Evolutionary conservation across 2,113 vertebrate species (phyloP).

Genomic region (Chitala chitala): DNA sequence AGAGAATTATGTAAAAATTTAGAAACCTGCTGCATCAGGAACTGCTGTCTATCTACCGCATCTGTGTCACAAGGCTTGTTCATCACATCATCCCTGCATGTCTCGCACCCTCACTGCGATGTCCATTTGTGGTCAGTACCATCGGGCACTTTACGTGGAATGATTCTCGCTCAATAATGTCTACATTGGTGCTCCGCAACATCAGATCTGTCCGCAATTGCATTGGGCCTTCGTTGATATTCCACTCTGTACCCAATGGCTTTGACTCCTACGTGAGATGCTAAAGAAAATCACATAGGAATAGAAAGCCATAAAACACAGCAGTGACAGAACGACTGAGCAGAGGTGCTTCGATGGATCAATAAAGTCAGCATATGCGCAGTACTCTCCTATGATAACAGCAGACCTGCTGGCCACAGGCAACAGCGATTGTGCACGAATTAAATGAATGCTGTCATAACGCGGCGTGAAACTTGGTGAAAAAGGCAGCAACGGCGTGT

Average conservation of each 20-base stretch:
- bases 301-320: slow-evolving; percentile 99
- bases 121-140: neutral
- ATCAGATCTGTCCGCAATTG: neutral
- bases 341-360: neutral
- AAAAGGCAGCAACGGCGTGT: too few relatives aligned
- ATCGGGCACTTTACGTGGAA: too few relatives aligned
- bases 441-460: too few relatives aligned
- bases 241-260: slow-evolving; percentile 95
- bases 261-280: slow-evolving; percentile 98
- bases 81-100: too few relatives aligned
- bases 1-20: neutral
- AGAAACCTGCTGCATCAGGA: neutral
- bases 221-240: slow-evolving; percentile 38
- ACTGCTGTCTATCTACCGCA: neutral
- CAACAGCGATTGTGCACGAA: too few relatives aligned
- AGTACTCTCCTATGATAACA: neutral
- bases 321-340: slow-evolving; percentile 65
- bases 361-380: neutral
- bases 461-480: too few relatives aligned
- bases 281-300: slow-evolving; percentile 97
- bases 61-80: too few relatives aligned
- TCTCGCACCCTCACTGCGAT: too few relatives aligned
- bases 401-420: neutral
- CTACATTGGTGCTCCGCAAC: too few relatives aligned
- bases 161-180: too few relatives aligned